Evolutionary conservation across 1,140 invertebrate genomes (phyloP), one percentile per base, ranked within the genome.

Genomic region (Zaprionus inermis): DNA sequence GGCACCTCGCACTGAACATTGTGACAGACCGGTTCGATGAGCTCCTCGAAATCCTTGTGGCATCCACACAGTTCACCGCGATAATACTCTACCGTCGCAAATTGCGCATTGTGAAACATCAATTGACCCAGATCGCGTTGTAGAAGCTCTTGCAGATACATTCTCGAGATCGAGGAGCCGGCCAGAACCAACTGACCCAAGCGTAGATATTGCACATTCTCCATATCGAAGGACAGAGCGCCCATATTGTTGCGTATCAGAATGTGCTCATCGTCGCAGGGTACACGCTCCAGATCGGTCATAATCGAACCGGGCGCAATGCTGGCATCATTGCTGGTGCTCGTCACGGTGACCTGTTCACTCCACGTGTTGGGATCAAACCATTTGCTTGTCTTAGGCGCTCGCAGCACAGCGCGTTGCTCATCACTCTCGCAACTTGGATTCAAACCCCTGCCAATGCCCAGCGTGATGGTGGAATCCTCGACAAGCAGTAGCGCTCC

Each of bases 251-350:
- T 61, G 16, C 71, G 66, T 22, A 92, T 86, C n/a, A 92, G 76
- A 6, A 91, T 86, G 5, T 82, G 73, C 56, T 91, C 91, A 66
- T 91, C 80, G 20, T 89, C 88, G 54, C 91, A 92, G 10, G 91
- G 91, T 34, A 92, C 65, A n/a, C 81, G 77, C 16, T 90, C 86
- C 28, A 92, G 46, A 18, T 92, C 85, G 3, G 91, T 84, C 30
- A 76, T 58, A 3, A 75, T 67, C 36, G 59, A 51, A 16, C 5
- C 12, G 28, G n/a, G 4, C 5, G 20, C 18, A 49, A 49, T 49
- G 30, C 0, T 12, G 36, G 32, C 12, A 34, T 22, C 38, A 0
- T 1, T 4, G 28, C 28, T 49, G 18, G 3, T 51, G 38, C 7
- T 58, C 14, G 9, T 10, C 30, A 10, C 22, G 9, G 6, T 57